phyloP scores from a whole-genome alignment of 2,113 vertebrate genomes.

The Pomatostomus ruficeps region DNA sequence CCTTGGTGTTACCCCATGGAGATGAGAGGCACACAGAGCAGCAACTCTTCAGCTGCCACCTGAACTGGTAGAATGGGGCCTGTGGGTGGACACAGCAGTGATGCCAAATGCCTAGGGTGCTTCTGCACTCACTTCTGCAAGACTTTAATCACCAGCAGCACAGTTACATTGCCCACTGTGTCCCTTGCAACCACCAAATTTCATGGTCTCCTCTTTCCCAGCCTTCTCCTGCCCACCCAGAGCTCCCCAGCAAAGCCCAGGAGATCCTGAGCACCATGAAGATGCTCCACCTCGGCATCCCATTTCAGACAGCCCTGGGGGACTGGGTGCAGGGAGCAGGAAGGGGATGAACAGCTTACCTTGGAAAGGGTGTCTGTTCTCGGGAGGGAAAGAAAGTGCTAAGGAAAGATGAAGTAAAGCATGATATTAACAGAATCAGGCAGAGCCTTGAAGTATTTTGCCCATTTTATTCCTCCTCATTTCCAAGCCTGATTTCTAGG shows the following conservation, averaged over 20 bases:
- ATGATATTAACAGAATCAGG: neutral
- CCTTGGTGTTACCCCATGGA: neutral
- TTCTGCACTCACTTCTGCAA: neutral
- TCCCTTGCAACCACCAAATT: neutral
- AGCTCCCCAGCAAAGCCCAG: neutral
- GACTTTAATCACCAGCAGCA: neutral
- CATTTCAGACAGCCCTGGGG: neutral
- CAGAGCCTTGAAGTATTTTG: neutral
- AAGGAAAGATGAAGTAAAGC: neutral
- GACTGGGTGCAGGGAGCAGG: neutral
- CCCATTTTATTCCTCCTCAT: neutral
- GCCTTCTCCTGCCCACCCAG: neutral
- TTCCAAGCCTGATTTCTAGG: neutral
- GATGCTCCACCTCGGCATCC: neutral
- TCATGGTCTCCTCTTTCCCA: neutral
- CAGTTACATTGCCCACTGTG: neutral
- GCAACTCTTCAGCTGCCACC: neutral
- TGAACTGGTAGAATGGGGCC: neutral
- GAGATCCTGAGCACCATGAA: accelerated
- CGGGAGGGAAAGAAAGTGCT: neutral
- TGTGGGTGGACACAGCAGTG: accelerated
- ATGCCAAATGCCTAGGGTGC: neutral
- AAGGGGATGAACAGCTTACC: neutral
- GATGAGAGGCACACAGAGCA: neutral
- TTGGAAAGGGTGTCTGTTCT: neutral